Evolutionary conservation across 2,113 vertebrate species (phyloP).

Genomic region (Apteryx mantelli): DNA sequence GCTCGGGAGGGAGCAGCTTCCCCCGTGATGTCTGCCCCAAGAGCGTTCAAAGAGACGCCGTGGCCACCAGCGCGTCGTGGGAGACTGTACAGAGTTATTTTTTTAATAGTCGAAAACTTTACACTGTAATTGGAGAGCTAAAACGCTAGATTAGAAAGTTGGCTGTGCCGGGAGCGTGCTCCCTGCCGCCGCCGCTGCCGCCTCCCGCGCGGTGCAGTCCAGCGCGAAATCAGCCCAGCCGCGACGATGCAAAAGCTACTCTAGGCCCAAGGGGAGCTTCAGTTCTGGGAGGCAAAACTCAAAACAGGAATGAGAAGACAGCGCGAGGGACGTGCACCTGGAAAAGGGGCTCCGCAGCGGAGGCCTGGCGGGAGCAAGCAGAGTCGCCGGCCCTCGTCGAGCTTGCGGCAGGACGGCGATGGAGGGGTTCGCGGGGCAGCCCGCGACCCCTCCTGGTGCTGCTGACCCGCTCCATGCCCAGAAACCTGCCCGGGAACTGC

Average conservation of each 20-base stretch:
- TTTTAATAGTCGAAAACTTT: slow-evolving; percentile 40
- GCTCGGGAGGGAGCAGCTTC: background rate
- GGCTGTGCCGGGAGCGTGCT: background rate
- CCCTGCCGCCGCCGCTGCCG: background rate
- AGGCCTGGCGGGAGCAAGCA: background rate
- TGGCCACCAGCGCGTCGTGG: background rate
- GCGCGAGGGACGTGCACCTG: background rate
- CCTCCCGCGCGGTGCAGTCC: background rate
- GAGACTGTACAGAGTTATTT: background rate
- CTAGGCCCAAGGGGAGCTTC: background rate
- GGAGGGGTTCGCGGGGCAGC: no score
- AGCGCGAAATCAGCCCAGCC: background rate
- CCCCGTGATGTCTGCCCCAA: no score
- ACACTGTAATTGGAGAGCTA: background rate
- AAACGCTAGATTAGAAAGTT: background rate
- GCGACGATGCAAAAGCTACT: background rate
- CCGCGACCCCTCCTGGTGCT: no score
- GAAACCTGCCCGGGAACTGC: no score
- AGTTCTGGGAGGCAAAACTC: background rate
- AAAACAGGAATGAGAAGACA: background rate
- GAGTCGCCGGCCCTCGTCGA: no score
- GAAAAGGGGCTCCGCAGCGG: background rate
- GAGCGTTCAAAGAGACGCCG: no score
- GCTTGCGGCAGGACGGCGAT: no score
- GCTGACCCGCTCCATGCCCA: no score